Evolutionary conservation across 2,888 invertebrate genomes (phyloP).

Genomic region (Orgyia antiqua): DNA sequence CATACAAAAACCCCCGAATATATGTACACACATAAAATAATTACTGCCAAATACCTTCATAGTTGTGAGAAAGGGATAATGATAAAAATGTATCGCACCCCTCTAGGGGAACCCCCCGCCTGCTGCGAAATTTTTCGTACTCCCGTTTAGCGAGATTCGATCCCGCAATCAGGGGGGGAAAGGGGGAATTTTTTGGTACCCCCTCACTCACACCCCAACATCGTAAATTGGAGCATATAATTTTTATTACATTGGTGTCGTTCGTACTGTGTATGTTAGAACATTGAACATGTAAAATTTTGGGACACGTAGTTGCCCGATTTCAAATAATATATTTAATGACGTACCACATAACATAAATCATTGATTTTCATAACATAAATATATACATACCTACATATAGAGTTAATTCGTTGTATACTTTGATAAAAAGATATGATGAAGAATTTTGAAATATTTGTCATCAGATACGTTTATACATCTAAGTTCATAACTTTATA

Average conservation of each 20-base stretch:
- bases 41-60: slow-evolving; percentile 60
- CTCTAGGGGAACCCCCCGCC: slow-evolving; percentile 36
- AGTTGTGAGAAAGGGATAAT: slow-evolving; percentile 70
- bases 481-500: too few relatives aligned
- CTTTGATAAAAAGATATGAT: too few relatives aligned
- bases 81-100: slow-evolving; percentile 70
- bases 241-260: slow-evolving; percentile 75
- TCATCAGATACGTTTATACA: too few relatives aligned
- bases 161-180: slow-evolving; percentile 69
- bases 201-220: slow-evolving; percentile 38
- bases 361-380: too few relatives aligned
- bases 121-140: slow-evolving; percentile 58
- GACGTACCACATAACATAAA: too few relatives aligned
- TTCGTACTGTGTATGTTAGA: slow-evolving; percentile 54
- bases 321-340: slow-evolving; percentile 6
- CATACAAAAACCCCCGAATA: slow-evolving; percentile 29
- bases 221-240: slow-evolving; percentile 79
- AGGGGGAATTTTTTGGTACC: slow-evolving; percentile 62
- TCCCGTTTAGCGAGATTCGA: slow-evolving; percentile 73
- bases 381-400: too few relatives aligned
- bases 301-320: slow-evolving; percentile 9
- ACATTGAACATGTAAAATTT: slow-evolving; percentile 21
- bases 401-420: too few relatives aligned
- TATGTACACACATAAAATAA: slow-evolving; percentile 59
- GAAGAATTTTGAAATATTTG: too few relatives aligned